Conservation (phyloP, 2,797 vertebrate genomes). For the Lophius americanus region DNA sequence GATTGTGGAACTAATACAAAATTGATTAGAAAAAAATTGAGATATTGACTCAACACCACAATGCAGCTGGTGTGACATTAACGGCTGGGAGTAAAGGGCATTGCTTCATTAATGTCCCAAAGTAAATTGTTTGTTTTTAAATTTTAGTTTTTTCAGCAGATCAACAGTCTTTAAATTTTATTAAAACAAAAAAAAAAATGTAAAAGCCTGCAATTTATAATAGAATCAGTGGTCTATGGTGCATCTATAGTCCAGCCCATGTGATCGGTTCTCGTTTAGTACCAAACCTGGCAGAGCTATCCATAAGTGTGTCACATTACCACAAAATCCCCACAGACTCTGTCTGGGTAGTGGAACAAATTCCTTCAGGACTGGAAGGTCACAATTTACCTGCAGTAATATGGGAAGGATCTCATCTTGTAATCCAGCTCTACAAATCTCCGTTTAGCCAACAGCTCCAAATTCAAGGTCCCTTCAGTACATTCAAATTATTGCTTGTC, state of each 20-base stretch:
- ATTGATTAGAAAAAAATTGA: constrained; percentile 19
- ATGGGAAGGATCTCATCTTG: constrained; percentile 27
- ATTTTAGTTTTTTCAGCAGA: neutral
- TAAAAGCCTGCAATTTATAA: neutral
- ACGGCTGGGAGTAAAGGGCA: constrained; percentile 1
- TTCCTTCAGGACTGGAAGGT: constrained; percentile 37
- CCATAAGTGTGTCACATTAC: constrained; percentile 19
- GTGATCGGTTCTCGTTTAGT: neutral
- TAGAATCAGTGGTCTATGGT: neutral
- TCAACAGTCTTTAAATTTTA: neutral
- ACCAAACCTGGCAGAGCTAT: constrained; percentile 11
- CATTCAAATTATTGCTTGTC: constrained; percentile 20
- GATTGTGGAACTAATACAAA: constrained; percentile 11
- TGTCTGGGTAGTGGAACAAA: constrained; percentile 23
- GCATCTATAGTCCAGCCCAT: neutral
- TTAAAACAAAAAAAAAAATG: neutral
- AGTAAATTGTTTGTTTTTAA: neutral
- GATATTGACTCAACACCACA: constrained; percentile 28
- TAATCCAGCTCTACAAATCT: constrained; percentile 32
- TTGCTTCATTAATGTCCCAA: constrained; percentile 13
- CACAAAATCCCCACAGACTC: constrained; percentile 25
- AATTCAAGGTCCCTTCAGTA: constrained; percentile 31
- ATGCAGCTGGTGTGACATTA: constrained; percentile 24
- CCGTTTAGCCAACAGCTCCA: constrained; percentile 26
- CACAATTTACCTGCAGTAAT: constrained; percentile 52